These are phyloP conservation scores for Gonocerus acuteangulatus DNA, from an alignment of 2,888 invertebrate species.

Conservation along the genomic window DNA sequence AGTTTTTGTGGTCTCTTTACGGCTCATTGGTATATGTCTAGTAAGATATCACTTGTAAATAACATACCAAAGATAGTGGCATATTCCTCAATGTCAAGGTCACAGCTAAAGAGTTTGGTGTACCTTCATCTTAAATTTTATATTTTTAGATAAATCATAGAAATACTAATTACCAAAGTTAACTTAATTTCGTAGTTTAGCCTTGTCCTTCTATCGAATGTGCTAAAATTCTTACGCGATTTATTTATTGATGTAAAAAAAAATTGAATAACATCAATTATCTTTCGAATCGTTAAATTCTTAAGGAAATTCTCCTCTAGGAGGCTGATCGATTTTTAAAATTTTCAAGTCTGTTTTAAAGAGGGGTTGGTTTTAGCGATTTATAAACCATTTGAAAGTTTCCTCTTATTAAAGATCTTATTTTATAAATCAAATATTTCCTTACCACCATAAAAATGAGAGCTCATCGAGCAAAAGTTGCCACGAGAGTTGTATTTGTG, in stretches of 20 bases:
- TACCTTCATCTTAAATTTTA: slow-evolving; percentile 19
- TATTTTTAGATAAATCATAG: slow-evolving; percentile 23
- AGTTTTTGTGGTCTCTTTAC: slow-evolving; percentile 17
- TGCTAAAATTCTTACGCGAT: neutral
- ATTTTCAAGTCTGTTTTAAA: slow-evolving; percentile 18
- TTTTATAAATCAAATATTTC: no score
- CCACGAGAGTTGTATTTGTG: no score
- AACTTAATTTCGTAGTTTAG: slow-evolving; percentile 16
- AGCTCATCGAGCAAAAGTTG: no score
- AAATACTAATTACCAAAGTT: slow-evolving; percentile 21
- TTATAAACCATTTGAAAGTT: neutral
- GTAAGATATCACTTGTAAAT: slow-evolving; percentile 26
- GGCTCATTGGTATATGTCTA: slow-evolving; percentile 16
- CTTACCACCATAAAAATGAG: no score
- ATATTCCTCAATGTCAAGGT: slow-evolving; percentile 17
- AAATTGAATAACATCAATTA: neutral
- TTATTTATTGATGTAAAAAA: neutral
- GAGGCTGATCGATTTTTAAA: slow-evolving; percentile 13
- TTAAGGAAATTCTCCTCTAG: neutral
- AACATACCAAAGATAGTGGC: slow-evolving; percentile 32
- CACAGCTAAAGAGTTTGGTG: slow-evolving; percentile 16
- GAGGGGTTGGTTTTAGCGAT: slow-evolving; percentile 21
- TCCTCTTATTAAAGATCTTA: no score
- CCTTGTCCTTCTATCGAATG: neutral
- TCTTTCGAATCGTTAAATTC: neutral